Conservation (phyloP, 1,140 invertebrate species). For the Pseudachorutes palmiensis region DNA sequence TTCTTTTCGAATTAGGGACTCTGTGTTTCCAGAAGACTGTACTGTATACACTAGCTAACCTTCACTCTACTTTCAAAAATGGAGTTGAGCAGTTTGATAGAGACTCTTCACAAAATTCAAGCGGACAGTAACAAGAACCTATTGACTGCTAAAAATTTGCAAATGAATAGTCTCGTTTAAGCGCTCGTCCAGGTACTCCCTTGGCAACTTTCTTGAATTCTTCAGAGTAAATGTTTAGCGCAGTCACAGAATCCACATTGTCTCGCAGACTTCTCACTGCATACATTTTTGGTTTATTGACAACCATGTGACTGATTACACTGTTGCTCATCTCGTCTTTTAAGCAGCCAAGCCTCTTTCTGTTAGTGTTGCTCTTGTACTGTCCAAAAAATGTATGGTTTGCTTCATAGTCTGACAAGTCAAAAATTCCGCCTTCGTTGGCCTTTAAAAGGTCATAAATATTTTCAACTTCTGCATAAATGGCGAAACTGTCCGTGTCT, state of each 20-base stretch:
- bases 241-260: not conserved
- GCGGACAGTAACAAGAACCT: not conserved
- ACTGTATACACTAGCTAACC: not conserved
- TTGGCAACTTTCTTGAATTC: not conserved
- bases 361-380: not conserved
- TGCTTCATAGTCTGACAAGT: not conserved
- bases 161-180: not conserved
- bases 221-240: not conserved
- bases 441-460: slow-evolving; percentile 11
- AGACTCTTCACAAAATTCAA: not conserved
- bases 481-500: slow-evolving; percentile 18
- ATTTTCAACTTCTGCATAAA: slow-evolving; percentile 6
- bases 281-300: not conserved
- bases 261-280: not conserved
- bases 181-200: not conserved
- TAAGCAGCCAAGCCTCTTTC: not conserved
- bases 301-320: not conserved
- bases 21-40: not conserved
- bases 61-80: not conserved
- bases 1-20: not conserved
- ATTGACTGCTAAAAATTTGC: not conserved
- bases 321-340: not conserved
- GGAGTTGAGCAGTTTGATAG: not conserved
- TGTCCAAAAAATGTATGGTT: not conserved
- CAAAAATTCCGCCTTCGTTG: not conserved